Base-by-base conservation (phyloP, 2,113 vertebrate species). In the Thalassarche chlororhynchos region DNA sequence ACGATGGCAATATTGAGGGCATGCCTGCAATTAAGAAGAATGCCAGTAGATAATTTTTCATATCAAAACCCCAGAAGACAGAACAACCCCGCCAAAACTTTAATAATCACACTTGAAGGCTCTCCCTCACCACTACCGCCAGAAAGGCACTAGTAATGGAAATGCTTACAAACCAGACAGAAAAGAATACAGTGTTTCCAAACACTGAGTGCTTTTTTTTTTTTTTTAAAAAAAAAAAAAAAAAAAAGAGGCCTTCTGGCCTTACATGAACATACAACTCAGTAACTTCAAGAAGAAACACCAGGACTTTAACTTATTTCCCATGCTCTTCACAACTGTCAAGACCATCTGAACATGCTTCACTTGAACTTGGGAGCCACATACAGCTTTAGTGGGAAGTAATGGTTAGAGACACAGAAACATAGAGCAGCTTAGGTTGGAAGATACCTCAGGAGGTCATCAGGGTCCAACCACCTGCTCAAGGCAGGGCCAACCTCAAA, bases 1-100 rank as follows among this genome's bases (percentile, higher is more conserved):
- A 82, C 0, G 0, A 46, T 20, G 29, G n/a, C 52, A 87, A 58
- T 10, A 75, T 4, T 1, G 2, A 94, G 23, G 29, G 14, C 14
- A 49, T 23, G 47, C 24, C 52, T 87, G 52, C 19, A 51, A 62
- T 54, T 55, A 68, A 54, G 26, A 62, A 52, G 14, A 78, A 76
- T 8, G 3, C 0, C 4, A 36, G 21, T 21, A 26, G 29, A 69
- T 31, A 90, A 60, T 62, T 46, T 55, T 44, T 68, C 71, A 19
- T 42, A 20, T 4, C 10, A 85, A 90, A 76, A 46, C 14, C 23
- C 28, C 46, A 62, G 46, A 36, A 65, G 44, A 64, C 4, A 69
- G 57, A 80, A 89, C 8, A 69, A 42, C 3, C 12, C 36, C 54
- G 13, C 5, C 24, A 13, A 62, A 62, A 84, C 14, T 51, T 58